Evolutionary conservation across 2,888 invertebrate genomes (phyloP).

Genomic region (Platycheirus albimanus): DNA sequence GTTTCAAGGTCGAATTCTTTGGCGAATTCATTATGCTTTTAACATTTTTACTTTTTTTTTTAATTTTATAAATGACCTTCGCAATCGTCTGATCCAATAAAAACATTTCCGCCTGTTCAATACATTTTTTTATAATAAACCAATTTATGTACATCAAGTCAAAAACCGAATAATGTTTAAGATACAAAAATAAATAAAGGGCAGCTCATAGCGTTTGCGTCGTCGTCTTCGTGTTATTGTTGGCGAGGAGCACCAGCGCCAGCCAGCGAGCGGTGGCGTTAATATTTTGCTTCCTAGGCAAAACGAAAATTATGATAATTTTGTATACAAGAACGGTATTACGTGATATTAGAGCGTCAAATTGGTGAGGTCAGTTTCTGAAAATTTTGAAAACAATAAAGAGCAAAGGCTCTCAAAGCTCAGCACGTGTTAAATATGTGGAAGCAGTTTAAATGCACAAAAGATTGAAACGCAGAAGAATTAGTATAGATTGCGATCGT

Average conservation of each 20-base stretch:
- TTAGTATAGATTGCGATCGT: too few species aligned
- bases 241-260: too few species aligned
- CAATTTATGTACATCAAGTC: background rate
- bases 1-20: conserved; percentile 5
- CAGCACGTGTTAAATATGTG: conserved; percentile 5
- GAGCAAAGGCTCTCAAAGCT: background rate
- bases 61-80: conserved; percentile 15
- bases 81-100: background rate
- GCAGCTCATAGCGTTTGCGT: too few species aligned
- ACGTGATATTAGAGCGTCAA: conserved; percentile 9
- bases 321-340: conserved; percentile 5
- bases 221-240: background rate
- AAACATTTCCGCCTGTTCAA: background rate
- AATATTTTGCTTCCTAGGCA: background rate
- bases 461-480: background rate
- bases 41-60: too few species aligned
- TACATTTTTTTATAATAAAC: conserved; percentile 1
- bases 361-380: conserved; percentile 48
- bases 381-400: background rate
- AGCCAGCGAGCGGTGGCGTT: background rate
- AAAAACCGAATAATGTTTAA: too few species aligned
- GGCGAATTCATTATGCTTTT: background rate
- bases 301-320: background rate
- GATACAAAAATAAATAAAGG: too few species aligned
- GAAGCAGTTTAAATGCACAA: background rate